Evolutionary conservation across 1,140 invertebrate species (phyloP), one percentile per base, ranked within the genome.

Genomic region (Pseudomyrmex flavicornis): DNA sequence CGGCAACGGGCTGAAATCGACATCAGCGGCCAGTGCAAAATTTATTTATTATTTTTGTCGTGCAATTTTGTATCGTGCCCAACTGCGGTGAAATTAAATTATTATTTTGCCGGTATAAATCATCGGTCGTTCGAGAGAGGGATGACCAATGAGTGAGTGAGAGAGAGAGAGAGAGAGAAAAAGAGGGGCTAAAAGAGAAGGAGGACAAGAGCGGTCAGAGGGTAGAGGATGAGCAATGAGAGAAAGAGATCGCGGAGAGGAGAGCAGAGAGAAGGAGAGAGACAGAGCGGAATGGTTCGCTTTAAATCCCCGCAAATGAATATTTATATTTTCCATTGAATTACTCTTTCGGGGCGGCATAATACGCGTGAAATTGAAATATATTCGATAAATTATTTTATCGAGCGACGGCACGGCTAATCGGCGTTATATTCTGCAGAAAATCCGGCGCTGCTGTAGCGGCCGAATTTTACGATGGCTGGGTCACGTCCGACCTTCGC

Each of bases 261-360:
- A 58, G 35, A 59, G 10, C 17, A n/a, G 68, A 15, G 52, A 26
- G 69, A 10, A 58, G 52, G 22, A 1, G 56, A 20, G 84, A 85
- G 69, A 85, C 73, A 80, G 79, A 69, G 74, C 63, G 88, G 86
- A 85, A 90, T 82, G 84, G 87, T 85, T 86, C 91, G 90, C 91
- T 93, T 94, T 93, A 93, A 94, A 93, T 94, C 92, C 91, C 91
- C 92, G 88, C 92, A 93, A 94, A 94, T 94, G 93, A 94, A 94
- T 94, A 94, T 94, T 94, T 94, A 94, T 94, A 94, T 93, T 94
- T 94, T 94, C 93, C 93, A 94, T 94, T 94, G 93, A 94, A 94
- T 94, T 93, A 93, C 93, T 93, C 93, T 94, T 94, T 93, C 89
- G 90, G 90, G 86, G 83, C 90, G 90, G 91, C 92, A 94, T 94